phyloP scores from a whole-genome alignment of 2,113 vertebrate genomes.

The Piprites chloris region DNA sequence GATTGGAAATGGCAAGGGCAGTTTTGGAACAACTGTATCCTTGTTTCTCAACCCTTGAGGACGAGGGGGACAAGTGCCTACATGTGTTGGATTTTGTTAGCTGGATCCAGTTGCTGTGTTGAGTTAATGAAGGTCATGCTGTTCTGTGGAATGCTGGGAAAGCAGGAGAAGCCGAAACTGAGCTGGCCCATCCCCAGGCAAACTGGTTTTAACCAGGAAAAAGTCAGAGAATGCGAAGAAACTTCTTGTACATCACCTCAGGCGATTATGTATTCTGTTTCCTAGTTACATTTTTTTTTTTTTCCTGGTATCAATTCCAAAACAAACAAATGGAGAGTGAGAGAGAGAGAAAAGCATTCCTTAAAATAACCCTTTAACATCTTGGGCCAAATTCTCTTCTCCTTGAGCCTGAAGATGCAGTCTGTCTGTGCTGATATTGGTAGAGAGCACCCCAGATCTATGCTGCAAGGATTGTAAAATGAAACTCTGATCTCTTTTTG shows the following conservation, averaged over 20 bases:
- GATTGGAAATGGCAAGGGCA: slow-evolving; percentile 34
- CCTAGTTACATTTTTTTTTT: slow-evolving; percentile 67
- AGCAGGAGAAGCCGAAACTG: slow-evolving; percentile 68
- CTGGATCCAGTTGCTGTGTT: slow-evolving; percentile 70
- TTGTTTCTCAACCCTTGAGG: slow-evolving; percentile 60
- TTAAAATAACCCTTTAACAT: slow-evolving; percentile 69
- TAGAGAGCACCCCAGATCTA: not conserved
- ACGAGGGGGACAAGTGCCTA: slow-evolving; percentile 67
- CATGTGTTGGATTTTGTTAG: slow-evolving; percentile 74
- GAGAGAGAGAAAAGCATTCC: not conserved
- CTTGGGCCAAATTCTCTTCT: slow-evolving; percentile 11
- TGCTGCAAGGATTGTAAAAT: not conserved
- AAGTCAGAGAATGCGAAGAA: slow-evolving; percentile 66
- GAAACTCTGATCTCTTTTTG: not conserved
- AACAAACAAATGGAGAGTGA: slow-evolving; percentile 35
- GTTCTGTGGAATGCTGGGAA: slow-evolving; percentile 71
- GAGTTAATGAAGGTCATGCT: slow-evolving; percentile 70
- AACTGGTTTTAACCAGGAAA: slow-evolving; percentile 81
- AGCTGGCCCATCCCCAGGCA: slow-evolving; percentile 74
- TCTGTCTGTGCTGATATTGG: not conserved
- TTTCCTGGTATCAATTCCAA: slow-evolving; percentile 67
- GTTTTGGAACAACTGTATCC: slow-evolving; percentile 37
- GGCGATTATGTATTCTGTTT: slow-evolving; percentile 66
- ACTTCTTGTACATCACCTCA: slow-evolving; percentile 69
- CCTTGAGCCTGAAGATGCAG: not conserved